Conservation (phyloP, 2,113 vertebrate species). For the Choloepus hoffmanni region DNA sequence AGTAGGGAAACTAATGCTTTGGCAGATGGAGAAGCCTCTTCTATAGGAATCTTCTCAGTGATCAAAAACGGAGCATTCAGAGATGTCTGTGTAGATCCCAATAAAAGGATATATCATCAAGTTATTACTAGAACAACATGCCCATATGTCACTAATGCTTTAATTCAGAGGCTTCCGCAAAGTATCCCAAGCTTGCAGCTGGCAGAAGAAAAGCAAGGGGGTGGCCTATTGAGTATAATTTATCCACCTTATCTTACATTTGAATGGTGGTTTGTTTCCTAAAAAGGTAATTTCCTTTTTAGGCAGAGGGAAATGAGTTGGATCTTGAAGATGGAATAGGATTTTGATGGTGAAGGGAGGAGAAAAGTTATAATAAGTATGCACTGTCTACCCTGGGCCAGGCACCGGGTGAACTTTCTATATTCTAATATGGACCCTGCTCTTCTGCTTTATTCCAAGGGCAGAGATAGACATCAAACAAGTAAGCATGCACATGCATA, state of each 20-base stretch:
- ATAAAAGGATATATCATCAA: not conserved
- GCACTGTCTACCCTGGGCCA: not conserved
- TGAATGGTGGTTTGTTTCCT: not conserved
- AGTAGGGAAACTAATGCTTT: not conserved
- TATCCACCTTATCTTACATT: not conserved
- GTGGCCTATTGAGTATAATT: not conserved
- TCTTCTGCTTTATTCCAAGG: not conserved
- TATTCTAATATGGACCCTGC: not conserved
- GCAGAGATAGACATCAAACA: not conserved
- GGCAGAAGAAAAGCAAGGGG: not conserved
- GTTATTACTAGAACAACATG: not conserved
- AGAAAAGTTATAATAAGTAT: not conserved
- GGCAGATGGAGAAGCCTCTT: not conserved
- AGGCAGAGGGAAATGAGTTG: not conserved
- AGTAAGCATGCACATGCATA: not conserved
- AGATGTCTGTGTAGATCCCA: constrained; percentile 65
- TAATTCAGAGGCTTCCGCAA: not conserved
- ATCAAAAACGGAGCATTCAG: constrained; percentile 12
- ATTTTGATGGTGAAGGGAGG: not conserved
- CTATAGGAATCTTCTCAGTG: not conserved
- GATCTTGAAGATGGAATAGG: not conserved
- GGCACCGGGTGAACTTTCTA: not conserved
- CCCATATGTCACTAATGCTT: not conserved
- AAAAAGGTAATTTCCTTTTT: not conserved
- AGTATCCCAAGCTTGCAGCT: constrained; percentile 4